phyloP scores from a whole-genome alignment of 2,797 vertebrate species.

The Eleutherodactylus coqui region DNA sequence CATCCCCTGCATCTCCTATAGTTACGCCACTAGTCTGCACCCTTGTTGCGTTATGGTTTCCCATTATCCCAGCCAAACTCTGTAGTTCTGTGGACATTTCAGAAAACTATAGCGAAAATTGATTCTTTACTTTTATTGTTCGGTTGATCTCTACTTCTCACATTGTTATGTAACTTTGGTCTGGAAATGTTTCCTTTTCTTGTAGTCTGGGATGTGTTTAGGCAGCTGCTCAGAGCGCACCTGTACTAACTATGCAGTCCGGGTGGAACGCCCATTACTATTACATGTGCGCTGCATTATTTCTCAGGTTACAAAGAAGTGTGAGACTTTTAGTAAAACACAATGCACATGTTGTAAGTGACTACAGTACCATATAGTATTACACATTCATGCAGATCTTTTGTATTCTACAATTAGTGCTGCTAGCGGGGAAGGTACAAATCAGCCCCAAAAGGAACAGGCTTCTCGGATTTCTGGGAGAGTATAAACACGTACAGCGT shows the following conservation, averaged over 20 bases:
- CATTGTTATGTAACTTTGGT: too few relatives aligned
- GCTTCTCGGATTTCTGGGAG: constrained; percentile 23
- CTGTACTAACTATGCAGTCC: not conserved
- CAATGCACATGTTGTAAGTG: constrained; percentile 23
- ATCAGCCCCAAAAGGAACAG: not conserved
- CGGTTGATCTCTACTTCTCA: too few relatives aligned
- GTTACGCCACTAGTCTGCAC: too few relatives aligned
- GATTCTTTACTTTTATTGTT: too few relatives aligned
- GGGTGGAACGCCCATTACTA: not conserved
- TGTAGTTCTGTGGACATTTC: too few relatives aligned
- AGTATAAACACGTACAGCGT: not conserved
- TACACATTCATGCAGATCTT: constrained; percentile 29
- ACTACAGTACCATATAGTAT: constrained; percentile 16
- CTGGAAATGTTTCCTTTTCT: not conserved
- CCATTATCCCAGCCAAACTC: too few relatives aligned
- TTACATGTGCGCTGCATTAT: not conserved
- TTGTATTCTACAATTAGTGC: constrained; percentile 9
- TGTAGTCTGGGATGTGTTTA: not conserved
- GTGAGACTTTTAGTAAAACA: constrained; percentile 12
- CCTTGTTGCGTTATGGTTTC: too few relatives aligned
- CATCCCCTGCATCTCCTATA: too few relatives aligned
- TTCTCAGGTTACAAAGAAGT: constrained; percentile 46
- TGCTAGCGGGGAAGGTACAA: not conserved
- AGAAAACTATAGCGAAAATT: too few relatives aligned
- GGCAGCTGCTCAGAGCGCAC: not conserved